A percentile compares a stretch with the other conserved stretches of the same genome.
phyloP scores from a whole-genome alignment of 2,113 vertebrate genomes.

The Cyprinodon variegatus region DNA sequence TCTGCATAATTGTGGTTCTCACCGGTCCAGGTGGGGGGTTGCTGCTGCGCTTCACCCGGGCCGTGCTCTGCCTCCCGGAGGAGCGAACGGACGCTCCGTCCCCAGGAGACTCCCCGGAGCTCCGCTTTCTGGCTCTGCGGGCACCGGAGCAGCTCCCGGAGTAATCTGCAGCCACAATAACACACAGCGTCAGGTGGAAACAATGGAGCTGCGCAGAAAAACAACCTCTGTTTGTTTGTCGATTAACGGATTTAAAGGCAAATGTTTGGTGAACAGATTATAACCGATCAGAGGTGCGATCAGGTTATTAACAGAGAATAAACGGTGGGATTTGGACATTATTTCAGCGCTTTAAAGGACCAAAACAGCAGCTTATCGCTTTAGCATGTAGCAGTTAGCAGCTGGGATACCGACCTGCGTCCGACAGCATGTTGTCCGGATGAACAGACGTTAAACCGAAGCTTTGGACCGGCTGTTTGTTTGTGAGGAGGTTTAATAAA shows the following conservation, averaged over 20 bases:
- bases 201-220: not conserved
- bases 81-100: constrained; percentile 87
- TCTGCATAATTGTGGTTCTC: not conserved
- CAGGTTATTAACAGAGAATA: not conserved
- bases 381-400: constrained; percentile 55
- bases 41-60: constrained; percentile 74
- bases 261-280: not conserved
- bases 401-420: constrained; percentile 70
- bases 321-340: not conserved
- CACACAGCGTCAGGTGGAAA: not conserved
- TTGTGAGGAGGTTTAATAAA: not conserved
- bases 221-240: constrained; percentile 2
- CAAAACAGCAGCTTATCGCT: constrained; percentile 35
- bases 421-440: constrained; percentile 68
- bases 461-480: not conserved
- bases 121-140: constrained; percentile 87
- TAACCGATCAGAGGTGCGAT: not conserved
- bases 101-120: constrained; percentile 79
- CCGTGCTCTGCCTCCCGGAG: constrained; percentile 88
- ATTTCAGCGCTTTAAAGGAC: constrained; percentile 36
- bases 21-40: constrained; percentile 78
- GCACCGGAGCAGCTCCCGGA: constrained; percentile 78
- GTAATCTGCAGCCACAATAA: constrained; percentile 68
- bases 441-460: not conserved
- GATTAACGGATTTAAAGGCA: not conserved